phyloP scores from a whole-genome alignment of 2,113 vertebrate species.

The Chauna torquata region DNA sequence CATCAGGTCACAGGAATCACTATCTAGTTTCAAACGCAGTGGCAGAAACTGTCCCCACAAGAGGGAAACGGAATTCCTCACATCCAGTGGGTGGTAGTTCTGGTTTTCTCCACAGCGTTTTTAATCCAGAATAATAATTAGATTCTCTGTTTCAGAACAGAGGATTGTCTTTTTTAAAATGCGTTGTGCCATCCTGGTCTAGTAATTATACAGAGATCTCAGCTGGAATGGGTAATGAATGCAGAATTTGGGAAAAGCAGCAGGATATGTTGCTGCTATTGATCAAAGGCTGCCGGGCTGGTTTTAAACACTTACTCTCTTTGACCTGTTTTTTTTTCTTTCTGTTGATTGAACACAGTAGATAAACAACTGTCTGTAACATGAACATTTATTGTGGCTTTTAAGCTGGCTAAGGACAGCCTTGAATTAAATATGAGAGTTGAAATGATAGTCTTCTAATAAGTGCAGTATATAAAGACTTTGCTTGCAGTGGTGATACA shows the following conservation, averaged over 20 bases:
- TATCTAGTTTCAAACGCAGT: fast-evolving
- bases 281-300: neutral
- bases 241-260: constrained; percentile 10
- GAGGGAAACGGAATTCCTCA: neutral
- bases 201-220: neutral
- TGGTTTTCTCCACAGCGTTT: neutral
- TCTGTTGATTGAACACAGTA: neutral
- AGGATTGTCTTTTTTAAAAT: neutral
- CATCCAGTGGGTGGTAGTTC: neutral
- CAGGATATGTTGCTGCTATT: constrained; percentile 3
- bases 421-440: neutral
- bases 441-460: neutral
- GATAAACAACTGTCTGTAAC: neutral
- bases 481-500: neutral
- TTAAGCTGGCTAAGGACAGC: constrained; percentile 14
- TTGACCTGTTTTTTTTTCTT: constrained; percentile 17
- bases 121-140: neutral
- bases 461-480: neutral
- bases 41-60: neutral
- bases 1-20: fast-evolving
- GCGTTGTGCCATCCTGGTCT: neutral
- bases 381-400: neutral
- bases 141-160: neutral
- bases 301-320: constrained; percentile 22
- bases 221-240: neutral